These are phyloP conservation scores for Parthenolecanium corni DNA, from an alignment of 2,888 invertebrate species.

Conservation along the genomic window DNA sequence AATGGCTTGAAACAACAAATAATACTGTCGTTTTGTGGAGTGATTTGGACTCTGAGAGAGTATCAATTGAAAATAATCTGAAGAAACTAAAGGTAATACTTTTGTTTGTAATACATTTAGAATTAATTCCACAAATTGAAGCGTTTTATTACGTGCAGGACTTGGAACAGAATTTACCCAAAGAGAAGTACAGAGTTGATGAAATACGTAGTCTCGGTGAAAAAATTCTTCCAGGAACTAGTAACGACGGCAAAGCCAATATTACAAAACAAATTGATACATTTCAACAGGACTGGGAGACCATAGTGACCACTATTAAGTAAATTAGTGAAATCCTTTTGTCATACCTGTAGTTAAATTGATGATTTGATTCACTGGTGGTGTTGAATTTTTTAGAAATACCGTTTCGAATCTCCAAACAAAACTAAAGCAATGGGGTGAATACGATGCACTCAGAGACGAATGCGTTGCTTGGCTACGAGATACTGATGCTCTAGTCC, in stretches of 20 bases:
- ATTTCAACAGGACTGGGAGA: constrained; percentile 83
- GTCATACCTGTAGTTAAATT: neutral
- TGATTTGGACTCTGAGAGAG: constrained; percentile 69
- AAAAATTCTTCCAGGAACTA: constrained; percentile 77
- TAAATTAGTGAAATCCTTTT: constrained; percentile 31
- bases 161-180: constrained; percentile 62
- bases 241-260: constrained; percentile 68
- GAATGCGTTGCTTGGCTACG: constrained; percentile 77
- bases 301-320: constrained; percentile 60
- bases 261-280: constrained; percentile 78
- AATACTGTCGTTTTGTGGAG: constrained; percentile 72
- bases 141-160: constrained; percentile 41
- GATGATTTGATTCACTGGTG: no score
- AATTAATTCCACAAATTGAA: neutral
- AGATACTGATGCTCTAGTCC: constrained; percentile 73
- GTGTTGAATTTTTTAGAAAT: constrained; percentile 9
- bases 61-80: constrained; percentile 72
- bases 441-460: constrained; percentile 77
- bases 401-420: constrained; percentile 62
- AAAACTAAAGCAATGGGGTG: constrained; percentile 81
- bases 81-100: constrained; percentile 57
- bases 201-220: constrained; percentile 73
- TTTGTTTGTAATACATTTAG: neutral
- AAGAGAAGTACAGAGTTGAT: constrained; percentile 73
- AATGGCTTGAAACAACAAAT: constrained; percentile 75